Evolutionary conservation across 1,140 invertebrate species (phyloP).

Genomic region (Ridgeia piscesae): DNA sequence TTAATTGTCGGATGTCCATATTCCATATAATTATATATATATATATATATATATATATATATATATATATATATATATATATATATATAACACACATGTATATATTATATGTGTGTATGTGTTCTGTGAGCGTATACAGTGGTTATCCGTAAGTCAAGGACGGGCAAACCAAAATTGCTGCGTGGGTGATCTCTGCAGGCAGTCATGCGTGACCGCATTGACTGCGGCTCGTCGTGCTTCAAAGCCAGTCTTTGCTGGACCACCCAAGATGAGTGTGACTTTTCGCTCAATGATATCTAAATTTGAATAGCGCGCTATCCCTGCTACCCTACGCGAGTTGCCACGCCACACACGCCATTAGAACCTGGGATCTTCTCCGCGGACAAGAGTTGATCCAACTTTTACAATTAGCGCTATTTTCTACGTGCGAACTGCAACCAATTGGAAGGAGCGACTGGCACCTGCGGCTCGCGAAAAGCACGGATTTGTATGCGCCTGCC

Average conservation of each 20-base stretch:
- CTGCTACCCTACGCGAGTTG: background rate
- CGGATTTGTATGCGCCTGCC: background rate
- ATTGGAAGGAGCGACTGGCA: background rate
- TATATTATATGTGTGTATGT: too few relatives aligned
- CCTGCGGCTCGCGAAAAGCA: background rate
- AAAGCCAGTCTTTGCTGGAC: background rate
- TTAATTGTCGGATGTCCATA: too few relatives aligned
- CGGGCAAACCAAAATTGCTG: background rate
- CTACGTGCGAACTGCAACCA: background rate
- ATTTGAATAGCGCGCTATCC: background rate
- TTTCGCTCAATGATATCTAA: background rate
- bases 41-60: too few relatives aligned
- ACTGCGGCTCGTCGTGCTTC: background rate
- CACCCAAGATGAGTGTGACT: background rate
- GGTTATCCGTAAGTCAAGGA: background rate
- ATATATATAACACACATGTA: background rate
- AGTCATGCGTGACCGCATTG: background rate
- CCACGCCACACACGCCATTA: background rate
- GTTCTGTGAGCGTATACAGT: background rate
- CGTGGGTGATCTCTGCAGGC: background rate
- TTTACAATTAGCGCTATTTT: background rate
- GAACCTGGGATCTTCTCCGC: background rate
- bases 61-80: too few relatives aligned
- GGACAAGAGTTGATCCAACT: background rate
- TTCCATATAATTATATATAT: too few relatives aligned